Base-by-base conservation (phyloP, 1,140 invertebrate species). In the Cyclina sinensis region DNA sequence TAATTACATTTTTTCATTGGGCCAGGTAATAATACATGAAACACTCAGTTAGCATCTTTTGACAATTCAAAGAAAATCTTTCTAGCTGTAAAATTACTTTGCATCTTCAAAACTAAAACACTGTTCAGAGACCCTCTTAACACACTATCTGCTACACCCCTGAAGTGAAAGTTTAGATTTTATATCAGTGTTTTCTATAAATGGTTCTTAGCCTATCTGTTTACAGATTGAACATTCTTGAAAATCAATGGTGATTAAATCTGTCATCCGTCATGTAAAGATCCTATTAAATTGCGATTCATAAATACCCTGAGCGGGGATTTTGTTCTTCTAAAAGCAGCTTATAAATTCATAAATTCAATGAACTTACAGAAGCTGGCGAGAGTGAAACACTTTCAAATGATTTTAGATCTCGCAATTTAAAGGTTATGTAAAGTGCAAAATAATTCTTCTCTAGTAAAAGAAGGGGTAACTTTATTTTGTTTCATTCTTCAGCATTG, bases 211-310 rank as follows among this genome's bases (percentile, higher is more conserved):
- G 65, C 32, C 32, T 70, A 70, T 70, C 65, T 70, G 65, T 70
- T 70, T 70, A 70, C 65, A 70, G 65, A 35, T 70, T 70, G 32
- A 70, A 35, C 65, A 70, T 62, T 79, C 37, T 59, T 81, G 79
- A 81, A 81, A 81, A 81, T 81, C 79, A 81, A 81, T 81, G 79
- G 79, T 37, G 79, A 81, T 81, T 81, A 81, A 81, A 81, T 81
- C 79, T 81, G 79, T 65, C 35, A 70, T 70, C 65, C 35, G 65
- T 70, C 65, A 70, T 70, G 32, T 70, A 70, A 37, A 27, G 65
- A 70, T 70, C 65, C 65, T 70, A 70, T 70, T 70, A 70, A 70
- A 70, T 70, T 27, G 65, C 65, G 32, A 70, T 78, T 78, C 48
- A 78, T 78, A 46, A 46, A 78, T 48, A 78, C 39, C 32, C 43